Evolutionary conservation across 2,797 vertebrate species (phyloP), one percentile per base, ranked within the genome.

Genomic region (Prunella strophiata): DNA sequence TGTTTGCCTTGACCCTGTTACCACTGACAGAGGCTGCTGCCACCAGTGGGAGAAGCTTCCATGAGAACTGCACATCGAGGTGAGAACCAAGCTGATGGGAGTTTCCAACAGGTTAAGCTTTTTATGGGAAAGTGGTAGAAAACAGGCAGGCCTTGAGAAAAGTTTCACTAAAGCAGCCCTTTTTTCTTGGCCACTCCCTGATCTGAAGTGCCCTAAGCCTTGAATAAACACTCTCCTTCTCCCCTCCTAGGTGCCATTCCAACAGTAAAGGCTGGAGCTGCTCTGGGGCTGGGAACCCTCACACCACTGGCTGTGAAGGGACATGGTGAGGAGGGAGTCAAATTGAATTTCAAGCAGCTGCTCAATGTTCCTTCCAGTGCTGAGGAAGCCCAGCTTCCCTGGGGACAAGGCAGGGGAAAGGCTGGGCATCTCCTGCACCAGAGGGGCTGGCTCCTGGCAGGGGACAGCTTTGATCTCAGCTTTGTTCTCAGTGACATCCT

Each of bases 31-130:
- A 30, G 48, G 59, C n/a, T 73, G 36, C 10, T 70, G 62, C 61
- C 29, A 8, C 16, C 36, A 10, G 26, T 6, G 16, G 71, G 36
- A 87, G 55, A 32, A 70, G 47, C 36, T 77, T 62, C 42, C 50
- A 34, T 0, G 1, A 52, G 55, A 88, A 10, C 20, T 4, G 0
- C 22, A 5, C 3, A 2, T 19, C 2, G 9, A 8, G 1, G 13
- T 58, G 70, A 92, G 43, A 65, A 14, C 19, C 59, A 68, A 47
- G 59, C 38, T 85, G 77, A 40, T 20, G 36, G 34, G 5, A 15
- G 7, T 5, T 62, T 42, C 34, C 34, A 51, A n/a, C 13, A 65
- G 40, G 25, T 63, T 17, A 19, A 63, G 18, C 14, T 21, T 86
- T 77, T 27, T 52, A 16, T 52, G 77, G 34, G 32, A 72, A 89